Conservation (phyloP, 2,888 invertebrate species). For the Synanthedon tipuliformis region DNA sequence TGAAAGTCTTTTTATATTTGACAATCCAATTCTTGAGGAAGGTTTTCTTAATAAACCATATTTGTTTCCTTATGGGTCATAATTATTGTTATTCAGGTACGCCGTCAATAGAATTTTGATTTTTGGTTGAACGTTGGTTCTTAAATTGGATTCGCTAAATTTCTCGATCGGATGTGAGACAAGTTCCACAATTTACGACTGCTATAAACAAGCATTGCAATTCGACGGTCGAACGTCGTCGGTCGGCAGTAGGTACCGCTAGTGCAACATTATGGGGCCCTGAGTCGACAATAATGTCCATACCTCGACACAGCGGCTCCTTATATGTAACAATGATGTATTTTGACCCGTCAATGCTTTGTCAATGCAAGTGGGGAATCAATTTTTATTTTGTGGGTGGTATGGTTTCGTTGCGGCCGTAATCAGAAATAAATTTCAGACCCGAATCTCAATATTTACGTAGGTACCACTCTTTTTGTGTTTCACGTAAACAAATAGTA, state of each 20-base stretch:
- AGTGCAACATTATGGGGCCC: conserved; percentile 8
- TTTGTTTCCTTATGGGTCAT: no score
- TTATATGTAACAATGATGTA: conserved; percentile 2
- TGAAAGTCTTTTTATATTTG: no score
- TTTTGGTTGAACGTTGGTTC: no score
- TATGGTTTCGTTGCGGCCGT: not conserved
- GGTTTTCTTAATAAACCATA: no score
- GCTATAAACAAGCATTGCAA: not conserved
- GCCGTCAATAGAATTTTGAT: no score
- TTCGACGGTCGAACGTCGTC: not conserved
- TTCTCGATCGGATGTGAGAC: not conserved
- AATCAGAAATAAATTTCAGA: no score
- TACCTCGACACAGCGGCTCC: conserved; percentile 6
- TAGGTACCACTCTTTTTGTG: no score
- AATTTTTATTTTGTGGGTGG: conserved; percentile 12
- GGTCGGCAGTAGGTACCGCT: conserved; percentile 7
- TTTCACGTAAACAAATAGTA: no score
- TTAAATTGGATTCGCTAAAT: no score
- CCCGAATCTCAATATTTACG: no score
- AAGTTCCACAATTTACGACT: not conserved
- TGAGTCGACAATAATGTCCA: conserved; percentile 7
- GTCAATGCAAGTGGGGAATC: conserved; percentile 12
- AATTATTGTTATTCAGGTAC: no score
- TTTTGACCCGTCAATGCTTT: conserved; percentile 7
- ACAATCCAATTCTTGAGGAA: no score